Conservation (phyloP, 2,797 vertebrate genomes). For the Spheniscus humboldti region DNA sequence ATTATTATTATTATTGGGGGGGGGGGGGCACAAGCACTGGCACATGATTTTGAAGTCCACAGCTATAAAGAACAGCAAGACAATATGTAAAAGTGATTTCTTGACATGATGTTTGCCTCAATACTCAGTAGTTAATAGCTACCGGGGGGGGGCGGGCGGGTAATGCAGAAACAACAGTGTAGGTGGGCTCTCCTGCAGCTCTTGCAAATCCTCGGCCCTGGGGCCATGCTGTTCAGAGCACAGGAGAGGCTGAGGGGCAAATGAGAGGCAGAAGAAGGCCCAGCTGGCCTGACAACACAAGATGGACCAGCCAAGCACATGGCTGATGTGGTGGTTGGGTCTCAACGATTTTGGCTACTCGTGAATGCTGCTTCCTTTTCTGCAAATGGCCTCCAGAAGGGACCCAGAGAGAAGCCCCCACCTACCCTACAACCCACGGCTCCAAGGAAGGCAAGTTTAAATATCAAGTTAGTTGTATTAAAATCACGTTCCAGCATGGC, state of each 20-base stretch:
- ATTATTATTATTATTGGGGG: neutral
- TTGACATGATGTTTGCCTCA: neutral
- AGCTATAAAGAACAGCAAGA: neutral
- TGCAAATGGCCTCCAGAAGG: neutral
- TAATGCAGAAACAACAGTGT: neutral
- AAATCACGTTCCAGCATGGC: neutral
- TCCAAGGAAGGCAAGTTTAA: neutral
- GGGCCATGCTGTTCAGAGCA: neutral
- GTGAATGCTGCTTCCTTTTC: neutral
- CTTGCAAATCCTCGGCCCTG: neutral
- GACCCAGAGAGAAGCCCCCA: neutral
- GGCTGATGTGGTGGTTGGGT: neutral
- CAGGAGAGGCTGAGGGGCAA: fast-evolving
- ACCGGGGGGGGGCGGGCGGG: no score
- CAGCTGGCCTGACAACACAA: neutral
- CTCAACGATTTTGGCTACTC: neutral
- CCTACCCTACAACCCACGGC: neutral
- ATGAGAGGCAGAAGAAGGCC: neutral
- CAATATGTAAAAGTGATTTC: neutral
- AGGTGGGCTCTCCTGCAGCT: neutral
- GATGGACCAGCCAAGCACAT: neutral
- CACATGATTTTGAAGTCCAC: neutral
- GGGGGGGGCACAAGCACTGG: neutral
- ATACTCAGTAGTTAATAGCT: neutral
- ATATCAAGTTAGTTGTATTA: neutral